Conservation (phyloP, 2,113 vertebrate species). For the Chascanopsetta lugubris region DNA sequence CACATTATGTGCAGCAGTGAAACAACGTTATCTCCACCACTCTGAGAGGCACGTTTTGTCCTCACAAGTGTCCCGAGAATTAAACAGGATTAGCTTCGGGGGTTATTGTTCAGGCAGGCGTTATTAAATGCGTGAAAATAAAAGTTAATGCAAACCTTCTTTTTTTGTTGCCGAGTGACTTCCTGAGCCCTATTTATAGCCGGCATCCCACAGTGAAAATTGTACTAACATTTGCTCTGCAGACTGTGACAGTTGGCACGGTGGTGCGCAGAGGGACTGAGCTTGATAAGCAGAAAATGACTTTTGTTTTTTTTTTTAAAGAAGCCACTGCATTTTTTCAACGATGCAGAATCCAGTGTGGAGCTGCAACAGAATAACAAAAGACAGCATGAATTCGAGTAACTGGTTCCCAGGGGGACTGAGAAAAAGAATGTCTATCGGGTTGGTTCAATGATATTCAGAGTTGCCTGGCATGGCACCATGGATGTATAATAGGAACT, state of each 20-base stretch:
- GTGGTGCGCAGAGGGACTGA: conserved; percentile 9
- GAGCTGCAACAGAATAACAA: background rate
- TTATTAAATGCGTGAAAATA: conserved; percentile 38
- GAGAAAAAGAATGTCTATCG: too few species aligned
- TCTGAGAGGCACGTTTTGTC: conserved; percentile 32
- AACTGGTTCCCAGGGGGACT: background rate
- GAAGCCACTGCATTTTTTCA: conserved; percentile 10
- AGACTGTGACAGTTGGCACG: conserved; percentile 25
- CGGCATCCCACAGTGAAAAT: conserved; percentile 11
- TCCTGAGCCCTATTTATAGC: conserved; percentile 47
- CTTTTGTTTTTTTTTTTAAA: background rate
- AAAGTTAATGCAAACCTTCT: conserved; percentile 32
- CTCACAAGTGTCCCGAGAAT: conserved; percentile 36
- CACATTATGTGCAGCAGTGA: background rate
- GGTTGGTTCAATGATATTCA: too few species aligned
- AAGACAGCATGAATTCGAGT: conserved; percentile 8
- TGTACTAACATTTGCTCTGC: conserved; percentile 53
- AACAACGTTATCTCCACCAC: conserved; percentile 20
- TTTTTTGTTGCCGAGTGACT: conserved; percentile 37
- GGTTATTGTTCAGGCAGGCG: conserved; percentile 21
- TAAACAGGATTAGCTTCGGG: conserved; percentile 38
- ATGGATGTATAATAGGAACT: too few species aligned
- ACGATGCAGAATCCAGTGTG: conserved; percentile 5
- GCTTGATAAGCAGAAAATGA: conserved; percentile 34
- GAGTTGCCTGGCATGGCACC: too few species aligned